phyloP scores from a whole-genome alignment of 2,797 vertebrate genomes.

The Sebastes nivosus region DNA sequence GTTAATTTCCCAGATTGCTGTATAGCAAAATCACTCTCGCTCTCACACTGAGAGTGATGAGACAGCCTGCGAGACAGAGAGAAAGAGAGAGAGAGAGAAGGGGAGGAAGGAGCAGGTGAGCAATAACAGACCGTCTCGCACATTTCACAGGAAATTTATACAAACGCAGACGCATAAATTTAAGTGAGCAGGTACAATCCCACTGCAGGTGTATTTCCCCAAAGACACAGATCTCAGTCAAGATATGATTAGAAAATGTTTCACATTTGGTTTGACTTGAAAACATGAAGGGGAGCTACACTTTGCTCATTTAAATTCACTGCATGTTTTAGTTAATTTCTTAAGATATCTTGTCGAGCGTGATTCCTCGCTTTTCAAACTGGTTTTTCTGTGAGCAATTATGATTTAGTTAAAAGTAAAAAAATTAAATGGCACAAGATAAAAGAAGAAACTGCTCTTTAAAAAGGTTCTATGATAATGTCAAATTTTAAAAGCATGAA shows the following conservation, averaged over 20 bases:
- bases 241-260: not conserved
- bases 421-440: not conserved
- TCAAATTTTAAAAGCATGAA: constrained; percentile 3
- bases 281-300: not conserved
- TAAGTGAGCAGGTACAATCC: constrained; percentile 60
- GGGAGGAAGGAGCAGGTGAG: constrained; percentile 39
- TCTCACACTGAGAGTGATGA: constrained; percentile 47
- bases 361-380: not conserved
- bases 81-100: not conserved
- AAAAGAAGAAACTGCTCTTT: not conserved
- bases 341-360: not conserved
- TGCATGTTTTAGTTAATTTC: not conserved
- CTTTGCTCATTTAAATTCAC: not conserved
- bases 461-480: constrained; percentile 13
- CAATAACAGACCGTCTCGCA: constrained; percentile 17
- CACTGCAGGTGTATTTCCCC: constrained; percentile 57
- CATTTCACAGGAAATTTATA: constrained; percentile 44
- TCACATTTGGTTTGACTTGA: not conserved
- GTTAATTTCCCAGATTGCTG: constrained; percentile 69
- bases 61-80: not conserved
- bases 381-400: not conserved
- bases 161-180: constrained; percentile 17
- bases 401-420: not conserved
- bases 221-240: not conserved
- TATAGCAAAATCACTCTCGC: constrained; percentile 27